Evolutionary conservation across 2,113 vertebrate genomes (phyloP), one percentile per base, ranked within the genome.

Genomic region (Tympanuchus pallidicinctus): DNA sequence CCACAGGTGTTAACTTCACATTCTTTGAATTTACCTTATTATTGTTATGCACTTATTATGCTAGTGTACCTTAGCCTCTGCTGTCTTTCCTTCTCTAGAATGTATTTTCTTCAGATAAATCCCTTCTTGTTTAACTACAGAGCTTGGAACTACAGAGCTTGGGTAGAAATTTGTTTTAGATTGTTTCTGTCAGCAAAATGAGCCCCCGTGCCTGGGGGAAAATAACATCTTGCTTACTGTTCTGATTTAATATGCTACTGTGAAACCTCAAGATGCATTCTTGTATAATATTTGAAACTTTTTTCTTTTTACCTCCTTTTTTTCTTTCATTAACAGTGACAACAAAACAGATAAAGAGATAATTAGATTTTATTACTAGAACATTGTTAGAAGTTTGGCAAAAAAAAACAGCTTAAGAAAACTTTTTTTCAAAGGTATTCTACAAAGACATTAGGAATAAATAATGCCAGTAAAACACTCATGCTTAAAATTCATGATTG

Each of bases 51-150:
- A 94, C 30, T 94, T 94, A 67, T 25, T 82, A 28, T 30, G 22
- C 40, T 86, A 63, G 61, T 18, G 10, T 89, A 86, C 80, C 32
- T 91, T 86, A 36, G 72, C 93, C 21, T 92, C 63, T 91, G 16
- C 76, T 89, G 43, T 77, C 64, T 95, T 89, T 90, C n/a, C 48
- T 89, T 8, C 40, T 82, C 61, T 87, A 11, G 52, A 91, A 81
- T 91, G 36, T 70, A 64, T 95, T 95, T 96, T 87, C 71, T 93
- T 94, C 64, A 95, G 80, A 43, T 92, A 76, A 92, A 95, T 80
- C 71, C 94, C 95, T 95, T 96, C 61, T 50, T 91, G 82, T 96
- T 94, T 94, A 86, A 92, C 96, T 97, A 96, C 94, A 97, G 95
- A 97, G 91, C 69, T 60, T 86, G 80, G 21, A 86, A 92, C 96